Evolutionary conservation across 2,113 vertebrate species (phyloP).

Genomic region (Nicator chloris): DNA sequence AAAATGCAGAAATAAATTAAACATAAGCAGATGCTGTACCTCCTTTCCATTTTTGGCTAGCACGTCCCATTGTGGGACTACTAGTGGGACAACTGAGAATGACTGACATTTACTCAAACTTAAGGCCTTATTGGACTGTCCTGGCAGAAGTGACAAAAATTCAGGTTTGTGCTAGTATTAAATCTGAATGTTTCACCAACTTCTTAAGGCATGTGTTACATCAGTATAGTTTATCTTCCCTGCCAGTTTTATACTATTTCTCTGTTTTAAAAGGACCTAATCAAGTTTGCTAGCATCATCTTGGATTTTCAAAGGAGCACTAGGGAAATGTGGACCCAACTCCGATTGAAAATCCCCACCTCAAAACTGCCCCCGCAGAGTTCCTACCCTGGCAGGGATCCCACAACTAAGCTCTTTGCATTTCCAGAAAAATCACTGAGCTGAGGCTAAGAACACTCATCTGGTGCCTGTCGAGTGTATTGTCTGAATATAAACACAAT

Average conservation of each 20-base stretch:
- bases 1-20: conserved; percentile 67
- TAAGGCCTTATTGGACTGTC: conserved; percentile 49
- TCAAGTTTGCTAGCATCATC: background rate
- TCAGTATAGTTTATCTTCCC: background rate
- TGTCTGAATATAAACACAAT: conserved; percentile 67
- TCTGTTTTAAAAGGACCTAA: conserved; percentile 36
- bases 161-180: conserved; percentile 49
- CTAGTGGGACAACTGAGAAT: conserved; percentile 45
- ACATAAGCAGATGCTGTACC: conserved; percentile 63
- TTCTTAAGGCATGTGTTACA: conserved; percentile 4
- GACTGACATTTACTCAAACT: conserved; percentile 60
- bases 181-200: conserved; percentile 1
- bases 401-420: conserved; percentile 58
- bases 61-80: conserved; percentile 51
- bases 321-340: background rate
- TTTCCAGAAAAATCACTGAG: conserved; percentile 69
- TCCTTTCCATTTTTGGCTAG: conserved; percentile 57
- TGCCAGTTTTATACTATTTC: background rate
- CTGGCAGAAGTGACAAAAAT: conserved; percentile 38
- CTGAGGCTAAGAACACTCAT: conserved; percentile 68
- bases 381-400: conserved; percentile 56
- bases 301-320: background rate
- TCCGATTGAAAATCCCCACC: background rate
- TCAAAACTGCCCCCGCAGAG: conserved; percentile 3
- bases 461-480: conserved; percentile 63